Conservation (phyloP, 2,113 vertebrate species). For the Apaloderma vittatum region DNA sequence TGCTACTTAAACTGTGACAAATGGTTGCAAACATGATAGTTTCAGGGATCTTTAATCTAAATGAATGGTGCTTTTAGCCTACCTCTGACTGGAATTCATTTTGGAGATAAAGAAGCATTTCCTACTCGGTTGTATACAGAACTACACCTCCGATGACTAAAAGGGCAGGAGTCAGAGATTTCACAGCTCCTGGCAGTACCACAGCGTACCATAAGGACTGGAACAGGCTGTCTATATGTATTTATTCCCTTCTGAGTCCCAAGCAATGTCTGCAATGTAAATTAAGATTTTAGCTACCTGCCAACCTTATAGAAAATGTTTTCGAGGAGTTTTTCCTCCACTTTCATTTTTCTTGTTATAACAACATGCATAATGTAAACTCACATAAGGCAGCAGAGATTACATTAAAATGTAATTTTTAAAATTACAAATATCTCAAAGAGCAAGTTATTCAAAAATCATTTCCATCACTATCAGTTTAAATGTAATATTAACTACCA, state of each 20-base stretch:
- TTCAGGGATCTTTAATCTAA: slow-evolving; percentile 68
- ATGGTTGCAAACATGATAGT: slow-evolving; percentile 64
- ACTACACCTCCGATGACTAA: background rate
- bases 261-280: background rate
- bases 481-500: background rate
- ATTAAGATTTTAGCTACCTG: slow-evolving; percentile 28
- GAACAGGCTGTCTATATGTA: background rate
- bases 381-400: background rate
- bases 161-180: background rate
- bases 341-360: slow-evolving; percentile 2
- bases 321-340: background rate
- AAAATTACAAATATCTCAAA: background rate
- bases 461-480: slow-evolving; percentile 13
- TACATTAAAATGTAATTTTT: slow-evolving; percentile 16
- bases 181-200: background rate
- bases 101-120: slow-evolving; percentile 55
- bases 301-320: background rate
- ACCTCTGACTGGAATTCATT: slow-evolving; percentile 72
- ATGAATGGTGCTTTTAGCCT: slow-evolving; percentile 72
- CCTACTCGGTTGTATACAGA: background rate
- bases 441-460: background rate
- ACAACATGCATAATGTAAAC: background rate
- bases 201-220: background rate
- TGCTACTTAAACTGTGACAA: slow-evolving; percentile 72
- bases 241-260: slow-evolving; percentile 2